Conservation (phyloP, 1,140 invertebrate genomes). For the Drosophila albomicans region DNA sequence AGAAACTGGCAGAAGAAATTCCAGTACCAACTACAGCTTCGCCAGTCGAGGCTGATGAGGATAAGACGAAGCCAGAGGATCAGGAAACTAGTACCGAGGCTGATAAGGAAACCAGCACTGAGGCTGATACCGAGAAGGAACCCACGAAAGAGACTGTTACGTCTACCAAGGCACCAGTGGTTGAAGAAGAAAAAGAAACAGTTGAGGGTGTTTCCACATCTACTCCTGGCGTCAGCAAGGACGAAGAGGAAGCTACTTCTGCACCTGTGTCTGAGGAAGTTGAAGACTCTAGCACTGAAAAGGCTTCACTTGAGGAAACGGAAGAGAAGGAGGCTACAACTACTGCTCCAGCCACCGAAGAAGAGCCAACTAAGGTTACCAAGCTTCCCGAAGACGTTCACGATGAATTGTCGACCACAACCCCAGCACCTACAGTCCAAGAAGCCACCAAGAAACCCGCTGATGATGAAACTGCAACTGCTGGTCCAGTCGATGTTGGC, state of each 20-base stretch:
- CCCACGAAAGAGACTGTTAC: slow-evolving; percentile 10
- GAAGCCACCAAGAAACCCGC: slow-evolving; percentile 45
- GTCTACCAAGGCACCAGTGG: slow-evolving; percentile 17
- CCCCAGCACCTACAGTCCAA: neutral
- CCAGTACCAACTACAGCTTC: slow-evolving; percentile 6
- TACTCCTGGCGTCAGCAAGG: slow-evolving; percentile 12
- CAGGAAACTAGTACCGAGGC: slow-evolving; percentile 24
- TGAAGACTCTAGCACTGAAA: neutral
- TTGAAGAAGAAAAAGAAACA: slow-evolving; percentile 34
- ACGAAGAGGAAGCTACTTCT: slow-evolving; percentile 9
- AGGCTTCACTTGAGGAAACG: neutral
- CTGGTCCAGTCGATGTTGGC: slow-evolving; percentile 7
- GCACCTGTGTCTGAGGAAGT: slow-evolving; percentile 10
- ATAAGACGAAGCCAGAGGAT: neutral
- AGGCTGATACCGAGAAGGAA: slow-evolving; percentile 21
- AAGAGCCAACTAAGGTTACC: slow-evolving; percentile 22
- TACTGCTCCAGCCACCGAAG: slow-evolving; percentile 7
- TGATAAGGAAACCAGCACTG: slow-evolving; percentile 17
- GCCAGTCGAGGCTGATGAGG: neutral
- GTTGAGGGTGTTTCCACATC: slow-evolving; percentile 5
- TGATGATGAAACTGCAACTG: slow-evolving; percentile 38
- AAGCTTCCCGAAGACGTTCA: slow-evolving; percentile 21
- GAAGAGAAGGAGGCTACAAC: slow-evolving; percentile 13
- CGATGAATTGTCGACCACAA: slow-evolving; percentile 17
- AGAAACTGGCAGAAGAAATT: neutral